Base-by-base conservation (phyloP, 2,113 vertebrate genomes). In the Forbesichthys agassizii region DNA sequence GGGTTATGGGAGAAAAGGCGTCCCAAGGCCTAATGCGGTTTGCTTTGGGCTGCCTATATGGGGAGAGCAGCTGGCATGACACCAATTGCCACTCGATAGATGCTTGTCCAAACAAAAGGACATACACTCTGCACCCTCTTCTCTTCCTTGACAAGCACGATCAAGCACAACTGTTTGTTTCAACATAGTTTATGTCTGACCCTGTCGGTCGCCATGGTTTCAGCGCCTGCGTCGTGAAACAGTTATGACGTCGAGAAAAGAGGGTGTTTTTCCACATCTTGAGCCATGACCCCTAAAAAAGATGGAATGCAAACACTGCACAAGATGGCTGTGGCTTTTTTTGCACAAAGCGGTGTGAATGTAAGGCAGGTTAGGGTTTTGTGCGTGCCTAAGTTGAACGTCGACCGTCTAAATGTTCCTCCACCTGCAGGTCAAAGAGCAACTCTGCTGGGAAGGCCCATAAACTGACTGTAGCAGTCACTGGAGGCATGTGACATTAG, bases 41-140 rank as follows among this genome's bases (percentile, higher is more conserved):
- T 86, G 86, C 80, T 84, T 80, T 86, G 87, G 80, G 81, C 55
- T 66, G 11, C 49, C 78, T n/a, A 61, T 79, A 75, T 59, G 64
- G 77, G 65, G 80, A 80, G 76, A 73, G 82, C 82, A 70, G 75
- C 79, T 92, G 92, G 92, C 90, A 82, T 79, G 58, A 81, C 86
- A 89, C 89, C 91, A 92, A 90, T 77, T 69, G 82, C 73, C 79
- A 85, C 88, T 91, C 83, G 80, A 86, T 88, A 66, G 84, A 89
- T 77, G 80, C 57, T 82, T 85, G 73, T 59, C 54, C 7, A 71
- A 73, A 88, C 86, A 88, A 91, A 27, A 89, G 33, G 20, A 33
- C 62, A 78, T 67, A 62, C 68, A 75, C 85, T 70, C 73, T 78
- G 77, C 58, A 74, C 6, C 56, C 79, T 11, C 27, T 20, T 33